Conservation (phyloP, 2,113 vertebrate genomes). For the Orthochromis indermauri region DNA sequence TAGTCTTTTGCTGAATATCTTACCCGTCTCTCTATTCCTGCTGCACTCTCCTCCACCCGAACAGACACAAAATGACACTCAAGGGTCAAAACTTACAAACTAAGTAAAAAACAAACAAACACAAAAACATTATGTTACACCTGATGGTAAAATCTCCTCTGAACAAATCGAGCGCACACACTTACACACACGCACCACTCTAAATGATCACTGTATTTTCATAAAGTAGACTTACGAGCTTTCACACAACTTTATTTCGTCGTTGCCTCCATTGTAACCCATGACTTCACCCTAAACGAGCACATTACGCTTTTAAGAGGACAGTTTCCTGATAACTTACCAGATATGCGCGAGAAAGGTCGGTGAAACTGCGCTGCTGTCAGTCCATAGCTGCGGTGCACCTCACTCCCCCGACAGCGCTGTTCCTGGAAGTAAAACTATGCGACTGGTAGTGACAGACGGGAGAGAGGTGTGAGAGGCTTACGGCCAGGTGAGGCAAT, state of each 20-base stretch:
- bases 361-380: neutral
- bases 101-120: neutral
- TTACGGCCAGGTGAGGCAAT: neutral
- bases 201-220: neutral
- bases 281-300: neutral
- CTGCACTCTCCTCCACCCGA: neutral
- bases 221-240: neutral
- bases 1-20: neutral
- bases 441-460: neutral
- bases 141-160: neutral
- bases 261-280: neutral
- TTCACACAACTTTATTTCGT: neutral
- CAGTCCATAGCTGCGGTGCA: constrained; percentile 3
- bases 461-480: neutral
- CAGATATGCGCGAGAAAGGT: neutral
- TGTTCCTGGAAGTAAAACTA: neutral
- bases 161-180: neutral
- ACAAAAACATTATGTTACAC: neutral
- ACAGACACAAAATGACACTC: neutral
- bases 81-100: neutral
- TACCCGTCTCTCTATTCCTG: neutral
- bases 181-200: neutral
- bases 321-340: neutral
- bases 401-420: neutral
- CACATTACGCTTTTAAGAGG: neutral